Conservation (phyloP, 2,113 vertebrate species). For the Nicator chloris region DNA sequence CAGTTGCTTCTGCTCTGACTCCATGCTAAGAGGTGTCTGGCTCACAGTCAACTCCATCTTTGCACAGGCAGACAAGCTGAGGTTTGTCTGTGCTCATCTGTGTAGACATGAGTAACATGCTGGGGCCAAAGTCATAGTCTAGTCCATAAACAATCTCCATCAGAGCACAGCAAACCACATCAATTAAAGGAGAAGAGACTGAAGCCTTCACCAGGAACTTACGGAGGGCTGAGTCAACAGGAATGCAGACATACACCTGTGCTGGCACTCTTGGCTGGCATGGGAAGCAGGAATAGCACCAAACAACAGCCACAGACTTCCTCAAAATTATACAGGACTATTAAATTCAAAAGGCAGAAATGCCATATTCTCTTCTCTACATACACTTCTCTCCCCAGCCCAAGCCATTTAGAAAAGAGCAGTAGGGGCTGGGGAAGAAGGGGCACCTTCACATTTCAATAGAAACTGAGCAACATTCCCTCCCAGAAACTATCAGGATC, state of each 20-base stretch:
- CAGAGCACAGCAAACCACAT: conserved; percentile 19
- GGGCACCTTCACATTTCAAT: background rate
- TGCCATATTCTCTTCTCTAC: background rate
- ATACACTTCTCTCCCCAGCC: background rate
- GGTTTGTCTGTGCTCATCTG: background rate
- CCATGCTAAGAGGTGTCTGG: background rate
- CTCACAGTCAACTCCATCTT: background rate
- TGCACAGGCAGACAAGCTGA: background rate
- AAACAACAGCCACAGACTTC: background rate
- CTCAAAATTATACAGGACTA: background rate
- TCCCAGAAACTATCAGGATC: background rate
- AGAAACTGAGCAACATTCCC: background rate
- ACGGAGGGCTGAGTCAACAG: background rate
- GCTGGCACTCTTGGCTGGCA: background rate
- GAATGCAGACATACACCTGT: background rate
- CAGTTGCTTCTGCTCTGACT: background rate
- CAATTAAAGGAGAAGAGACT: background rate
- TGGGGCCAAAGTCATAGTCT: background rate
- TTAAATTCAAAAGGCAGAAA: background rate
- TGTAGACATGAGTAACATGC: background rate
- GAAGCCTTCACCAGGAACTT: background rate
- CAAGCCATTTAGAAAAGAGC: background rate
- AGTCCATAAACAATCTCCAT: background rate
- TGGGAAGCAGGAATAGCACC: background rate
- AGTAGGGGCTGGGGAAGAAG: too few relatives aligned